Evolutionary conservation across 53 echinoderm and acorn worm genomes (phyloP).

Genomic region (Holothuria scabra): DNA sequence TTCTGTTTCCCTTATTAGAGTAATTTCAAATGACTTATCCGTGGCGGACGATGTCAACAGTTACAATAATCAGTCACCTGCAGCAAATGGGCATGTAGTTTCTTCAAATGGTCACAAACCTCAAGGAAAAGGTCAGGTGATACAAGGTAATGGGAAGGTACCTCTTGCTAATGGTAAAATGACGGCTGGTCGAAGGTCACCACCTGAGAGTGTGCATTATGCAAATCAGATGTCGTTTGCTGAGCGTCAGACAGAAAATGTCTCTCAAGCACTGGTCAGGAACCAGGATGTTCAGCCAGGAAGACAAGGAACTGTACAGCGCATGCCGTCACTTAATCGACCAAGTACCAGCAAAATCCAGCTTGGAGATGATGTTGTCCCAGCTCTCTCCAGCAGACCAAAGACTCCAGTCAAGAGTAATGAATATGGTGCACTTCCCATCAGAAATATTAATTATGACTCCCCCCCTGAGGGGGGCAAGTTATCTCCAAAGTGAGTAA

Average conservation of each 20-base stretch:
- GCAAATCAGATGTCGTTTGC: conserved; percentile 22
- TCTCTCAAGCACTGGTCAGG: conserved; percentile 19
- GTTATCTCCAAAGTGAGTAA: too few relatives aligned
- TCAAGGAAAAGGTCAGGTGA: background rate
- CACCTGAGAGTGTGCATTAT: background rate
- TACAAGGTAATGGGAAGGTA: background rate
- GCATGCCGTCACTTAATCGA: conserved; percentile 7
- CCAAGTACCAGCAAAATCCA: background rate
- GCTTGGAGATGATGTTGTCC: background rate
- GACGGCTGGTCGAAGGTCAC: background rate
- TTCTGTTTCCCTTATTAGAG: background rate
- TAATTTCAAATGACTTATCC: background rate
- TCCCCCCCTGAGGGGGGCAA: background rate
- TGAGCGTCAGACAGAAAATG: background rate
- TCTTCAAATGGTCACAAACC: background rate
- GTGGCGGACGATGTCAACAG: background rate
- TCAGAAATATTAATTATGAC: background rate
- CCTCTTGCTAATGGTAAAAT: background rate
- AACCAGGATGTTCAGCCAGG: background rate
- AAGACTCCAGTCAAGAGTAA: conserved; percentile 73
- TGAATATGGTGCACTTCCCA: conserved; percentile 57
- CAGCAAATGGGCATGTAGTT: background rate
- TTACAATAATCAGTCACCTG: conserved; percentile 2
- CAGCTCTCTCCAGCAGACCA: conserved; percentile 56
- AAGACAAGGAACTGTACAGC: background rate